phyloP scores from a whole-genome alignment of 2,888 invertebrate genomes.

The Melieria picta region DNA sequence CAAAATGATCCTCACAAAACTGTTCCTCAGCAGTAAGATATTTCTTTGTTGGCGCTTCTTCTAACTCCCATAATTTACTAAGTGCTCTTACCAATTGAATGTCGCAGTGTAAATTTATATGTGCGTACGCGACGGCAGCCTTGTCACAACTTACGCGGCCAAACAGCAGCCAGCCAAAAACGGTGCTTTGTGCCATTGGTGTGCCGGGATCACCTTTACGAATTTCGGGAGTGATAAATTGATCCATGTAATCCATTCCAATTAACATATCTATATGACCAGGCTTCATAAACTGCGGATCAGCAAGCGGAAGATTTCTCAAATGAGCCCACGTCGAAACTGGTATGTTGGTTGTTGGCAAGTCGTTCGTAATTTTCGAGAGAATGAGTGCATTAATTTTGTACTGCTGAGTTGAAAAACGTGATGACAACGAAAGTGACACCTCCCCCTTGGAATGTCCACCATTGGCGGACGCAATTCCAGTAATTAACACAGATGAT shows the following conservation, averaged over 20 bases:
- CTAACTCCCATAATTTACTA: slow-evolving; percentile 31
- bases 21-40: slow-evolving; percentile 29
- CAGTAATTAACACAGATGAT: not conserved
- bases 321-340: slow-evolving; percentile 8
- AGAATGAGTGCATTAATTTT: not conserved
- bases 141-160: not conserved
- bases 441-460: not conserved
- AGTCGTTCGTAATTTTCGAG: slow-evolving; percentile 7
- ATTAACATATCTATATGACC: slow-evolving; percentile 13
- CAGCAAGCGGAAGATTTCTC: slow-evolving; percentile 1
- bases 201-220: not conserved
- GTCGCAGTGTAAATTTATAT: slow-evolving; percentile 1
- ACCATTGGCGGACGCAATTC: slow-evolving; percentile 6
- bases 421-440: not conserved
- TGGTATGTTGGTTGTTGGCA: not conserved
- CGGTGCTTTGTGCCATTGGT: slow-evolving; percentile 26
- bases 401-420: not conserved
- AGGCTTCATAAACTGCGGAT: slow-evolving; percentile 13
- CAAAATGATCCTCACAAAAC: slow-evolving; percentile 33
- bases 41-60: slow-evolving; percentile 25
- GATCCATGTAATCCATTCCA: slow-evolving; percentile 12
- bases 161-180: slow-evolving; percentile 30
- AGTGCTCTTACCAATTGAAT: slow-evolving; percentile 3
- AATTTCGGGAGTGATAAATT: not conserved
- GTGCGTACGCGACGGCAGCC: not conserved